Evolutionary conservation across 2,888 invertebrate species (phyloP), one percentile per base, ranked within the genome.

Genomic region (Automeris io): DNA sequence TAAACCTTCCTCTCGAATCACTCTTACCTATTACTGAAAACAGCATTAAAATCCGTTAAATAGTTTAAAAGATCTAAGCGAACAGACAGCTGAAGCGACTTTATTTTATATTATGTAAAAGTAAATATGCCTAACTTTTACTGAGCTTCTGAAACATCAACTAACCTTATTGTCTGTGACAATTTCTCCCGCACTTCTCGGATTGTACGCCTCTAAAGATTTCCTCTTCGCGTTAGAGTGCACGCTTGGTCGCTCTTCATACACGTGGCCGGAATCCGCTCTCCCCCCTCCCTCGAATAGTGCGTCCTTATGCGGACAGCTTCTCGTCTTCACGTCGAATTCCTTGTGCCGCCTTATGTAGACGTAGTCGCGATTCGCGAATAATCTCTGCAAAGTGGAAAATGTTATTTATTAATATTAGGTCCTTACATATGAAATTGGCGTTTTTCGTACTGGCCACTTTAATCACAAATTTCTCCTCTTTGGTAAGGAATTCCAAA

Each of bases 281-380:
- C 18, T 25, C 2, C 25, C 25, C 9, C 24, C 9, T 0, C 42
- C 8, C 3, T 38, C 42, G 39, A 61, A 61, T 3, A 68, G 29
- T 0, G 42, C 42, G 3, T 54, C 53, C 11, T 56, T 59, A 21
- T 53, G 55, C 2, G 47, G 37, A 0, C 42, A 3, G 1, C 39
- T 34, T 2, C 41, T 38, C 1, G 51, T 45, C 1, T 40, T 32
- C 0, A 64, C 50, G 0, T 68, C 54, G 51, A 65, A 82, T 42
- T 78, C 71, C 45, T 77, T 79, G 43, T 90, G 92, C 0, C 93
- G 88, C 0, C 95, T 87, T 43, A 93, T 91, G 69, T 93, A 96
- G 0, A 96, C 94, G 68, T 96, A 96, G 69, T 96, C 96, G 42
- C 96, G 89, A 66, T 96, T 96, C 3, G 93, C 89, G 70, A 96